Evolutionary conservation across 1,140 invertebrate genomes (phyloP), one percentile per base, ranked within the genome.

Genomic region (Heterodera schachtii): DNA sequence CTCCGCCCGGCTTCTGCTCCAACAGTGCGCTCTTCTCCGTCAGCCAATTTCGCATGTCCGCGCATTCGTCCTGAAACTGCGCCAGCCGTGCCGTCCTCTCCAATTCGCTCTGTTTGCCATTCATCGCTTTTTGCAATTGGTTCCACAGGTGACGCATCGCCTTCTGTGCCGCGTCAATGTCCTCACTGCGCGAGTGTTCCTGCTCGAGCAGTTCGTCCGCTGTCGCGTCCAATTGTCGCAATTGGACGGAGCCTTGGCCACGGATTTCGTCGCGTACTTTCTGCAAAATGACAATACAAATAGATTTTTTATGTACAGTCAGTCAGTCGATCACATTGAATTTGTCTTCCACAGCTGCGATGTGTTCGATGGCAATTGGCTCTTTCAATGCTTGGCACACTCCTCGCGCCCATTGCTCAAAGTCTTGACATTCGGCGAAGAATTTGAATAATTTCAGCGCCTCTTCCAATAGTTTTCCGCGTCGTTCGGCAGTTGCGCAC

Each of bases 381-480:
- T 94, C 92, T 67, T 94, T 92, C 43, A 98, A 91, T 90, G 96
- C 93, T 87, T 94, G 94, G 90, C 97, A 95, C 89, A 96, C 98
- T 80, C 98, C 96, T 86, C 94, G 94, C 88, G 98, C 96, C 97
- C 97, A 98, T 83, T 94, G 94, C 90, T 98, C 96, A 90, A 98
- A 97, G 90, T 97, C 96, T 88, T 98, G 95, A 91, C 96, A 98
- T 90, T 98, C 96, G n/a, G 94, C 93, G 90, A 96, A 96, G 92
- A 98, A 98, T 49, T 94, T 94, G 90, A 95, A 98, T 21, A 98
- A 91, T 83, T 94, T 93, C 79, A 97, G 96, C 0, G 96, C 94
- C 90, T 98, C 96, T 85, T 96, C 95, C 11, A 98, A 91, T 47
- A 96, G 92, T 0, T 93, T 93, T 82, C 94, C 93, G 1, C 96